Evolutionary conservation across 2,888 invertebrate species (phyloP).

Genomic region (Drosophila kuntzei): DNA sequence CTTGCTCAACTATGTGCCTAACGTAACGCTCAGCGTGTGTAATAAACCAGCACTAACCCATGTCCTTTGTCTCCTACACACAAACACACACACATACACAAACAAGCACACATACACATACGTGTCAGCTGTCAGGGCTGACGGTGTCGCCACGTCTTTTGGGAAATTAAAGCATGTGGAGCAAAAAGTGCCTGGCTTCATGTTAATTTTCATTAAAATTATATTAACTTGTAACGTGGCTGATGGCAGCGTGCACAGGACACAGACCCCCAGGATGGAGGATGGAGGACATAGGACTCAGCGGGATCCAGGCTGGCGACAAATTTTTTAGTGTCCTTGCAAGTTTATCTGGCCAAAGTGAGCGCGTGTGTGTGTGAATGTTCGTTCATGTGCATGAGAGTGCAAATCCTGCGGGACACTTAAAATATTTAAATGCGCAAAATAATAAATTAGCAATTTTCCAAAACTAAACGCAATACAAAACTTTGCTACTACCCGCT

Average conservation of each 20-base stretch:
- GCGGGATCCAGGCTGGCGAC: slow-evolving; percentile 52
- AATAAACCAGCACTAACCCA: slow-evolving; percentile 68
- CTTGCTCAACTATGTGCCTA: slow-evolving; percentile 73
- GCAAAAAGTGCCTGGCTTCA: slow-evolving; percentile 80
- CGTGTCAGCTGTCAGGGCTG: slow-evolving; percentile 29
- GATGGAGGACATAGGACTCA: slow-evolving; percentile 2
- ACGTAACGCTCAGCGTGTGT: slow-evolving; percentile 58
- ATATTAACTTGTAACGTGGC: slow-evolving; percentile 82
- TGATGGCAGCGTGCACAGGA: slow-evolving; percentile 39
- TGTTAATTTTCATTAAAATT: slow-evolving; percentile 83
- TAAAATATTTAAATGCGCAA: slow-evolving; percentile 83
- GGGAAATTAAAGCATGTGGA: slow-evolving; percentile 78
- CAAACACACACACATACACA: slow-evolving; percentile 20
- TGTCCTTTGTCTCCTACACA: slow-evolving; percentile 28
- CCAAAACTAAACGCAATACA: slow-evolving; percentile 62
- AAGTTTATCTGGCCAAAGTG: slow-evolving; percentile 58
- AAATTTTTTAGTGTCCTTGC: slow-evolving; percentile 80
- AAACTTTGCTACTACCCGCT: slow-evolving; percentile 37
- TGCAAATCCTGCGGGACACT: slow-evolving; percentile 75
- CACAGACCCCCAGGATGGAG: slow-evolving; percentile 15
- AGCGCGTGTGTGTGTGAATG: slow-evolving; percentile 19
- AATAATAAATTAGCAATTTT: slow-evolving; percentile 81
- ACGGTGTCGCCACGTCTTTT: slow-evolving; percentile 60
- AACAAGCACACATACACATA: slow-evolving; percentile 17
- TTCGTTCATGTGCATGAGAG: slow-evolving; percentile 41